Base-by-base conservation (phyloP, 2,888 invertebrate genomes). In the Oxyteleia sp. region DNA sequence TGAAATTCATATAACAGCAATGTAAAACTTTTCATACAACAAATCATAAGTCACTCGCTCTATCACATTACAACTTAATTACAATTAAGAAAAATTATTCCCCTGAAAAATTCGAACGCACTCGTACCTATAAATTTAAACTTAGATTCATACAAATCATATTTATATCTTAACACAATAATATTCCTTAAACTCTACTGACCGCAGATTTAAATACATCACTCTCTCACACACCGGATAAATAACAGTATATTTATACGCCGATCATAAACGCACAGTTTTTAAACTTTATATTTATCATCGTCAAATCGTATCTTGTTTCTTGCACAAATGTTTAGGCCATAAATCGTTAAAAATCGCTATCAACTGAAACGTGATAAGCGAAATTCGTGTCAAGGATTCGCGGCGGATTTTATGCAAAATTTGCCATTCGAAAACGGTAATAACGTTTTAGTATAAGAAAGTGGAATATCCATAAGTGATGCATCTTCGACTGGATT, bases 381-480 rank as follows among this genome's bases (percentile, higher is more conserved):
- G 75, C 75, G 51, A 71, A 82, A 75, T 75, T 51, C 41, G 64
- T 69, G 81, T 82, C 75, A 82, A 82, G 75, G 81, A 69, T 82
- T 38, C 15, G 18, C 35, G 38, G 32, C 59, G 49, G 29, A 23
- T 75, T 69, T 82, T 68, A 82, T 64, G 69, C 64, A 53, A 75
- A 75, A 82, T 57, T 43, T 10, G 64, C 16, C 53, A 75, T 75
- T 75, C 81, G 71, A 82, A 75, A 69, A 72, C 72, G 57, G 55
- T 82, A 59, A 75, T 75, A 63, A 75, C 64, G 66, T 68, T 75
- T 82, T 57, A 64, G 59, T 59, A 68, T 82, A 61, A 57, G 72
- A 66, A 74, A 74, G 81, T 59, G 43, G 68, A 74, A 81, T 74
- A 74, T 74, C 57, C 64, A 64, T 74, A 74, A 74, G 55, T 61